Evolutionary conservation across 1,140 invertebrate genomes (phyloP), one percentile per base, ranked within the genome.

Genomic region (Microplitis demolitor): DNA sequence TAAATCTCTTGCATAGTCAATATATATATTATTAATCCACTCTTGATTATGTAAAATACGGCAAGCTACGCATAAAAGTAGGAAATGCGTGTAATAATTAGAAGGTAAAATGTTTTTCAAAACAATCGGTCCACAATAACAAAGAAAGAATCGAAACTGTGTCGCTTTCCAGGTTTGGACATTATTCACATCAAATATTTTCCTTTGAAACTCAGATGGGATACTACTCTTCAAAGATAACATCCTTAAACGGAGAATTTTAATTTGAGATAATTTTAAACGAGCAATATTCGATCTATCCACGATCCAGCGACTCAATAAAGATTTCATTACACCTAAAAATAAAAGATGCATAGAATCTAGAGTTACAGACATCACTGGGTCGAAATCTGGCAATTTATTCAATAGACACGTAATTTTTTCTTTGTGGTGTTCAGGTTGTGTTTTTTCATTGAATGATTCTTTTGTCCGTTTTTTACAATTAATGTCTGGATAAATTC

Each of bases 91-190:
- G 70, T 76, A 76, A 1, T 56, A 33, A 1, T 75, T 68, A 4
- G 13, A 1, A 16, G 74, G 31, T 11, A 80, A 64, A 56, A 80
- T 71, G 16, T 69, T 33, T 68, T 76, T 61, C 53, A 77, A 71
- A 31, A 73, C 66, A 9, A 77, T 14, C 31, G 64, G 75, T 60
- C 77, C 76, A 61, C 58, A 64, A 71, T 72, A 75, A 35, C 73
- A 72, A 13, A 80, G 66, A 58, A 80, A 75, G 58, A 79, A 78
- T 63, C 73, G 24, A 50, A 53, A 76, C 63, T 76, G 74, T 3
- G 74, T 76, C 5, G 74, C 71, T 72, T 80, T 80, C 78, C 77
- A 76, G 24, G 75, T 71, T 34, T 31, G 11, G 4, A 79, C 56
- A 45, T 73, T 45, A 13, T 69, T 13, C 11, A 69, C 35, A 68